phyloP scores from a whole-genome alignment of 1,140 invertebrate genomes.

The Aphis craccivora region DNA sequence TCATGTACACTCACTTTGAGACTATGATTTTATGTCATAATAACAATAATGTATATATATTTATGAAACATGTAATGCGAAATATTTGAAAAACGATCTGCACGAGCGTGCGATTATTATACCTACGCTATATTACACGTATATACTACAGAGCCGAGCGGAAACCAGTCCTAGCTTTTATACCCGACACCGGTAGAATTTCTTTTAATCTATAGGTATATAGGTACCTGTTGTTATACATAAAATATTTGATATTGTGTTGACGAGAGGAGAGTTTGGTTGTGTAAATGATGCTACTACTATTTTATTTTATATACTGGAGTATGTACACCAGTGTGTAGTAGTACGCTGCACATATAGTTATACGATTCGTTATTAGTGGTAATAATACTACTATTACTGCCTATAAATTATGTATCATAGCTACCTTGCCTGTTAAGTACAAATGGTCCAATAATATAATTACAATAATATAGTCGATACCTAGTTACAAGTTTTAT shows the following conservation, averaged over 20 bases:
- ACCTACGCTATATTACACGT: background rate
- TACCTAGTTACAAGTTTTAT: background rate
- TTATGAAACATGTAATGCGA: background rate
- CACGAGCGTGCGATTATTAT: background rate
- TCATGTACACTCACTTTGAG: background rate
- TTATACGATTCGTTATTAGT: background rate
- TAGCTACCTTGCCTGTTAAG: background rate
- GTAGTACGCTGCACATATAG: background rate
- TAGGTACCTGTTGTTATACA: background rate
- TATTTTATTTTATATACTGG: background rate
- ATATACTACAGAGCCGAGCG: background rate
- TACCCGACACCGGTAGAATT: constrained; percentile 6
- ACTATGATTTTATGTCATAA: background rate
- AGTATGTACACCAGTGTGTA: background rate
- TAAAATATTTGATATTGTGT: background rate
- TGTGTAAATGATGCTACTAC: background rate
- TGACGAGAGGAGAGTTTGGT: background rate
- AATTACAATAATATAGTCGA: no score
- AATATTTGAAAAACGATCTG: constrained; percentile 4
- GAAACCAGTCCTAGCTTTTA: constrained; percentile 13
- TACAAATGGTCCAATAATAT: background rate
- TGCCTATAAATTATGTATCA: background rate
- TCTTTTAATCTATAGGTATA: background rate
- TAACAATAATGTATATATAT: background rate
- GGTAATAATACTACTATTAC: background rate